Evolutionary conservation across 2,113 vertebrate species (phyloP).

Genomic region (Oreochromis spilurus): DNA sequence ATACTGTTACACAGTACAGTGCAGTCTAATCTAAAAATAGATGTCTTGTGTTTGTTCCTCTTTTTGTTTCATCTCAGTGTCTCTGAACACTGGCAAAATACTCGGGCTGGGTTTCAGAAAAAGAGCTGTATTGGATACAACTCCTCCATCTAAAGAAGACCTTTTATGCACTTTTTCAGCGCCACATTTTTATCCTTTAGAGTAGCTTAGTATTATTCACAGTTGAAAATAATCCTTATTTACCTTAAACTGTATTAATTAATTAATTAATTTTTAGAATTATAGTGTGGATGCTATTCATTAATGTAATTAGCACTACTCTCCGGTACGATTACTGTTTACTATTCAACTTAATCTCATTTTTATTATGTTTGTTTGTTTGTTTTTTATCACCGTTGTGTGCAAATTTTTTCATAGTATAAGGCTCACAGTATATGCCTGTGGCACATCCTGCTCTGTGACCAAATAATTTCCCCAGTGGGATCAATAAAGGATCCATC

Average conservation of each 20-base stretch:
- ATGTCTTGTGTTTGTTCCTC: background rate
- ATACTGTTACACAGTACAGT: background rate
- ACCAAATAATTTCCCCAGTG: background rate
- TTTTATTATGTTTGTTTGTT: background rate
- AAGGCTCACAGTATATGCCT: background rate
- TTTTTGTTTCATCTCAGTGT: background rate
- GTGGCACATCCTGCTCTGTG: background rate
- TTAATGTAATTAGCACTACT: background rate
- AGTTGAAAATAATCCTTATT: background rate
- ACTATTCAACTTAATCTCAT: background rate
- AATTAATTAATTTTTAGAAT: rapidly evolving
- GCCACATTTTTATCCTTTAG: background rate
- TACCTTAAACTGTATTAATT: background rate
- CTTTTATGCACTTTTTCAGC: background rate
- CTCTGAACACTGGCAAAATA: background rate
- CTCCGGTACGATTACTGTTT: background rate
- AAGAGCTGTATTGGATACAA: background rate
- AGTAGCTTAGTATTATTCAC: background rate
- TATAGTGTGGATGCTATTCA: background rate
- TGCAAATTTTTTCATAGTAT: background rate
- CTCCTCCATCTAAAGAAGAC: background rate
- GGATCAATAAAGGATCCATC: background rate
- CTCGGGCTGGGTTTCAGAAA: background rate
- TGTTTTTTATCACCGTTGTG: rapidly evolving
- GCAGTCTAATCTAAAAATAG: conserved; percentile 45